Evolutionary conservation across 2,113 vertebrate species (phyloP).

Genomic region (Fregetta grallaria): DNA sequence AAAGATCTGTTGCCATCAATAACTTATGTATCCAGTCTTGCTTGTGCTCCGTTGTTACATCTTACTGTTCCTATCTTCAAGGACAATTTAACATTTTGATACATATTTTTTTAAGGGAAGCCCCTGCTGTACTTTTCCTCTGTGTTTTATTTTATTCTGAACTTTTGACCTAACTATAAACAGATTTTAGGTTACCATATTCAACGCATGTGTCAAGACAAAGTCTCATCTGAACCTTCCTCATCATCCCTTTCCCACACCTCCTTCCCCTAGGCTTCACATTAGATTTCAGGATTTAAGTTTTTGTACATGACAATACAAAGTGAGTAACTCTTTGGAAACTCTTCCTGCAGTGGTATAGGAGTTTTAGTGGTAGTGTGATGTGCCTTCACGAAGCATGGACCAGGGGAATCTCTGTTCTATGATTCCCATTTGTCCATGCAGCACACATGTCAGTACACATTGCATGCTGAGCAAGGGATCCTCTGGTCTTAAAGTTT

Average conservation of each 20-base stretch:
- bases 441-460: not conserved
- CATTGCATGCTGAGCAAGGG: not conserved
- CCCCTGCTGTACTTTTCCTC: not conserved
- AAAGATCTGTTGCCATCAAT: slow-evolving; percentile 20
- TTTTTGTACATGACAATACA: not conserved
- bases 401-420: not conserved
- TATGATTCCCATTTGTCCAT: not conserved
- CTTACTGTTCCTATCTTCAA: slow-evolving; percentile 2
- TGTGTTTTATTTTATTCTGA: not conserved
- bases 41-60: not conserved
- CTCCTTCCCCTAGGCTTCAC: not conserved
- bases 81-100: not conserved
- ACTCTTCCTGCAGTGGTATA: not conserved
- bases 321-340: not conserved
- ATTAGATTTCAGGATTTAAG: not conserved
- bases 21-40: not conserved
- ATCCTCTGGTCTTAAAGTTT: not conserved
- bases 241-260: not conserved
- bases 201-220: not conserved
- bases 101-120: not conserved
- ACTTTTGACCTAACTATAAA: slow-evolving; percentile 6
- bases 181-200: not conserved
- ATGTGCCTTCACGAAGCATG: not conserved
- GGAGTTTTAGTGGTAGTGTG: not conserved
- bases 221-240: not conserved